Conservation (phyloP, 2,113 vertebrate species). For the Pteruthius melanotis region DNA sequence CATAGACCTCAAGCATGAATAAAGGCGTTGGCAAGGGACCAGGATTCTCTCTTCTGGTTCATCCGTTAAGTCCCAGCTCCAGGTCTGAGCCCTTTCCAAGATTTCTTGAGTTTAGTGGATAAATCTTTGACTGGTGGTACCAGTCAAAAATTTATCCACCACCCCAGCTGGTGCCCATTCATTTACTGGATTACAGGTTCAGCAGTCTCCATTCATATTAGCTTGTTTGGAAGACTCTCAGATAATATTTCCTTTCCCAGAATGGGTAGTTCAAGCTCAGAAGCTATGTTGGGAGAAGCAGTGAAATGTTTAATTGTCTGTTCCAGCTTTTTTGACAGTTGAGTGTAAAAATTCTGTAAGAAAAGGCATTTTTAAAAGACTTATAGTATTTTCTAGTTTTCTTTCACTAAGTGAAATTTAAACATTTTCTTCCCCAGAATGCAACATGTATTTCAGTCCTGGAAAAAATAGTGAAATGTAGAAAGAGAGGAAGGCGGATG, state of each 20-base stretch:
- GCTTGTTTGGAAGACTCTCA: not conserved
- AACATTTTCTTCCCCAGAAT: not conserved
- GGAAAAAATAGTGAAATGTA: not conserved
- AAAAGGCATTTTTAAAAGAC: not conserved
- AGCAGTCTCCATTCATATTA: not conserved
- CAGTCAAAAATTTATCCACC: too few species aligned
- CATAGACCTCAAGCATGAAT: not conserved
- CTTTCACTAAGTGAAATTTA: not conserved
- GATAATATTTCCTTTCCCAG: not conserved
- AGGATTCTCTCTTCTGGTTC: not conserved
- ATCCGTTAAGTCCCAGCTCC: not conserved
- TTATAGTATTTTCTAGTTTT: not conserved
- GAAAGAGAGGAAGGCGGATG: not conserved
- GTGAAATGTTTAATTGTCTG: not conserved
- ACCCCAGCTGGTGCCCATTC: not conserved
- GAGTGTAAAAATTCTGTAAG: not conserved
- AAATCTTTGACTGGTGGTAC: fast-evolving
- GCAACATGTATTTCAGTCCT: not conserved
- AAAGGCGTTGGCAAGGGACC: not conserved
- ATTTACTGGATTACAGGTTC: not conserved
- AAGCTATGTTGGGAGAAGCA: not conserved
- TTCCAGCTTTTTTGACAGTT: not conserved
- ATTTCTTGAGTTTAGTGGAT: not conserved
- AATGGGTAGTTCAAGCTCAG: not conserved
- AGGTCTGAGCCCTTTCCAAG: not conserved